Base-by-base conservation (phyloP, 2,888 invertebrate species). In the Asteroscopus sphinx region DNA sequence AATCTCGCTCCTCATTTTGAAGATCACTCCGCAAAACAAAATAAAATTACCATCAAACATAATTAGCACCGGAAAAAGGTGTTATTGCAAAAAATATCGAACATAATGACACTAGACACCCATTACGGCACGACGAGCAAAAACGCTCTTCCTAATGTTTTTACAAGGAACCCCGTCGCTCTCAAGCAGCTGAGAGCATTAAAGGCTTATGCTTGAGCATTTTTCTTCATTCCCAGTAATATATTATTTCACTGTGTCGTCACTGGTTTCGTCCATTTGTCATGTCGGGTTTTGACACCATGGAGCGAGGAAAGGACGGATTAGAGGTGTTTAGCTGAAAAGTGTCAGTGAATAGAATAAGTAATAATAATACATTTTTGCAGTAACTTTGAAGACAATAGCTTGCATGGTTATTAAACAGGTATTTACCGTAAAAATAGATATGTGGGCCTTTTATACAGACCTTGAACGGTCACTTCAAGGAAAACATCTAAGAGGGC, bases 161-260 rank as follows among this genome's bases (percentile, higher is more conserved):
- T 68, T 63, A 63, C 63, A 63, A 52, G 62, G 36, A 64, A 70
- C 61, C 61, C 60, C 70, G 55, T 53, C 53, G 59, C 62, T 64
- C 63, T 57, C 35, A 17, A 51, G 61, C 73, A 65, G 67, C 65
- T 59, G 70, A 67, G 72, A 70, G 76, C 79, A 81, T 85, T 83
- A 85, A 79, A 76, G 78, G 81, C 78, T 83, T 83, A 82, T 78
- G 65, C 74, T 70, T 33, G 61, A 72, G 74, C 79, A 81, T 83
- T 86, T 83, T 83, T 85, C 81, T 80, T 82, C 85, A 83, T 86
- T 85, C 75, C 62, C 60, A 66, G 80, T 81, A 80, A 87, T 88
- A 85, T 83, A 83, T 86, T 82, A 86, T 82, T 80, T 77, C 62
- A 68, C 60, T 71, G 80, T 78, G 77, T 80, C 80, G 81, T 81